A percentile compares a stretch with the other conserved stretches of the same genome.
phyloP scores from a whole-genome alignment of 2,113 vertebrate species.

The Oncorhynchus clarkii region DNA sequence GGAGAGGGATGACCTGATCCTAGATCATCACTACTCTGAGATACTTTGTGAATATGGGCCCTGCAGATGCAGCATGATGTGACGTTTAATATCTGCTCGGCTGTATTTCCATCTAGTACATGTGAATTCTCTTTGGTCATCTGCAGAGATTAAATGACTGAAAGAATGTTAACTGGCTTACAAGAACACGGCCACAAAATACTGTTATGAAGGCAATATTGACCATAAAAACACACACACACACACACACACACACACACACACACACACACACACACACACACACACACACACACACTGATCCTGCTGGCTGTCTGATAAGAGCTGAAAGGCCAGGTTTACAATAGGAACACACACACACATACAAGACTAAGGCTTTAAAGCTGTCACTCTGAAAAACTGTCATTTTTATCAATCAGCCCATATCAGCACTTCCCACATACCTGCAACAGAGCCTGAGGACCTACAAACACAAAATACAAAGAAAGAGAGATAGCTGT shows the following conservation, averaged over 20 bases:
- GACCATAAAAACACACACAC: not conserved
- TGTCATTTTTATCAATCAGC: slow-evolving; percentile 1
- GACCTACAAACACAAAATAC: not conserved
- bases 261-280: not conserved
- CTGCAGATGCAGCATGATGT: too few relatives aligned
- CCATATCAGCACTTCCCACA: slow-evolving; percentile 44
- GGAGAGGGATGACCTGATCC: too few relatives aligned
- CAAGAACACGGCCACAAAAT: slow-evolving; percentile 11
- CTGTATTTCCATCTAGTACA: too few relatives aligned
- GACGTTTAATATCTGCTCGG: too few relatives aligned
- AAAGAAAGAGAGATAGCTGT: too few relatives aligned
- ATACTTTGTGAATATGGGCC: too few relatives aligned
- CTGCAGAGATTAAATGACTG: slow-evolving; percentile 19
- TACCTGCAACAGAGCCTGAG: not conserved
- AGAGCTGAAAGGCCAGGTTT: slow-evolving; percentile 48
- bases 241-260: slow-evolving; percentile 13
- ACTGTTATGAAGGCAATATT: too few relatives aligned
- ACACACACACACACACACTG: slow-evolving; percentile 26
- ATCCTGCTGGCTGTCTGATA: slow-evolving; percentile 59
- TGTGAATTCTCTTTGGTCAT: too few relatives aligned
- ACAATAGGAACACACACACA: slow-evolving; percentile 1
- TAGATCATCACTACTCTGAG: too few relatives aligned
- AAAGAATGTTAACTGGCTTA: slow-evolving; percentile 45
- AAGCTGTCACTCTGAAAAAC: slow-evolving; percentile 33
- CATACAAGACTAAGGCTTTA: slow-evolving; percentile 35